Evolutionary conservation across 1,140 invertebrate genomes (phyloP).

Genomic region (Meteorus sp.): DNA sequence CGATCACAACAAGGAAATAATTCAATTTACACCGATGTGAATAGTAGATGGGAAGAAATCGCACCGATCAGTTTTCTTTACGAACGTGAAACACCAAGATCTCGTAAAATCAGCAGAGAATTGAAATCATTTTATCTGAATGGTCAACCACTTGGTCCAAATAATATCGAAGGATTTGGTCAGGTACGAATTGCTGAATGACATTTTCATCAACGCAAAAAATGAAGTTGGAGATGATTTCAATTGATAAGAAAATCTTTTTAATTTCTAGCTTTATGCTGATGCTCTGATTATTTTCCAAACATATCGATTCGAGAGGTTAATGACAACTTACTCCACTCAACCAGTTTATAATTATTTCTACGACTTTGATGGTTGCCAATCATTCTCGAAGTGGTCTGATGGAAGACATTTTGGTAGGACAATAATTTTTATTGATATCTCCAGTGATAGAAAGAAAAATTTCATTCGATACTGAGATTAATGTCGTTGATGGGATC

Average conservation of each 20-base stretch:
- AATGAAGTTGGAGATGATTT: too few relatives aligned
- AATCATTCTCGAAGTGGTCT: constrained; percentile 58
- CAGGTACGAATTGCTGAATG: too few relatives aligned
- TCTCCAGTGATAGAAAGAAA: neutral
- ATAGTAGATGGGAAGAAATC: constrained; percentile 57
- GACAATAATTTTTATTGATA: constrained; percentile 21
- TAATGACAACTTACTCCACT: constrained; percentile 55
- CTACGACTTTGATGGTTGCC: constrained; percentile 61
- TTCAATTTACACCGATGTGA: constrained; percentile 51
- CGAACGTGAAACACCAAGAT: constrained; percentile 56
- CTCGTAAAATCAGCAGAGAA: too few relatives aligned
- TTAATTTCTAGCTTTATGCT: constrained; percentile 51
- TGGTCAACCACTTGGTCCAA: too few relatives aligned
- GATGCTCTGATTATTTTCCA: constrained; percentile 60
- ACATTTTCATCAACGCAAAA: too few relatives aligned
- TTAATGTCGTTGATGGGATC: neutral
- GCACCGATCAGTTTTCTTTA: constrained; percentile 63
- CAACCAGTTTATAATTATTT: constrained; percentile 61
- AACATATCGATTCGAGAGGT: constrained; percentile 56
- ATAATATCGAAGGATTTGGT: too few relatives aligned
- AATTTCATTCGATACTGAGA: neutral
- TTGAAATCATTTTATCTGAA: too few relatives aligned
- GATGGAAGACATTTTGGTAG: constrained; percentile 57
- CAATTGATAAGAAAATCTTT: too few relatives aligned
- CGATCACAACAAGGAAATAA: constrained; percentile 42